Base-by-base conservation (phyloP, 2,888 invertebrate genomes). In the Aphidius colemani region DNA sequence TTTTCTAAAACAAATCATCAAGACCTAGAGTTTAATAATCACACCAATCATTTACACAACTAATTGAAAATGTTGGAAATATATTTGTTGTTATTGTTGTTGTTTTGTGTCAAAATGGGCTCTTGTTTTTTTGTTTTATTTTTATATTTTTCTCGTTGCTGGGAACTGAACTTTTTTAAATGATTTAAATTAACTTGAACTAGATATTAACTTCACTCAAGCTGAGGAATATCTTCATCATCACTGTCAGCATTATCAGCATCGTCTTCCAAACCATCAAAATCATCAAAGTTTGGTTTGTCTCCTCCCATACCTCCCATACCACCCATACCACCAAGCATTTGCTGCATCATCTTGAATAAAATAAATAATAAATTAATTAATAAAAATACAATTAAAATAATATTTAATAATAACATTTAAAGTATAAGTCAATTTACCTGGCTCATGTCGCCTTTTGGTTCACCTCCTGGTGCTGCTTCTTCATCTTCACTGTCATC, bases 401-500 rank as follows among this genome's bases (percentile, higher is more conserved):
- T 61, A 50, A 63, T 62, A 11, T 48, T 63, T 56, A 44, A 6
- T 51, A 8, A 40, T 39, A 46, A n/a, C 40, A 11, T 41, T 9
- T 11, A 13, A 51, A 63, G 60, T 51, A 56, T 59, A n/a, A 11
- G 48, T 69, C 83, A 64, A 56, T 65, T 30, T 30, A 30, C 30
- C 30, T 30, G 30, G 30, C 30, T 30, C 30, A 30, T 30, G 5
- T 30, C 30, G 5, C 30, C 30, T 18, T 18, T 18, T 18, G 13
- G 13, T 18, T 18, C 13, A 30, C 30, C 44, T 63, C 59, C 45
- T 73, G 30, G 30, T 30, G 30, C 30, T 30, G 30, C 77, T 62
- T 66, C 88, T 72, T 94, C 95, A 72, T 92, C 92, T 8, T 91
- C 94, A 61, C 93, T 94, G 67, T 97, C 97, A 77, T 95, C 95